These are phyloP conservation scores for Polydrusus cervinus DNA, from an alignment of 2,888 invertebrate species.

Conservation along the genomic window DNA sequence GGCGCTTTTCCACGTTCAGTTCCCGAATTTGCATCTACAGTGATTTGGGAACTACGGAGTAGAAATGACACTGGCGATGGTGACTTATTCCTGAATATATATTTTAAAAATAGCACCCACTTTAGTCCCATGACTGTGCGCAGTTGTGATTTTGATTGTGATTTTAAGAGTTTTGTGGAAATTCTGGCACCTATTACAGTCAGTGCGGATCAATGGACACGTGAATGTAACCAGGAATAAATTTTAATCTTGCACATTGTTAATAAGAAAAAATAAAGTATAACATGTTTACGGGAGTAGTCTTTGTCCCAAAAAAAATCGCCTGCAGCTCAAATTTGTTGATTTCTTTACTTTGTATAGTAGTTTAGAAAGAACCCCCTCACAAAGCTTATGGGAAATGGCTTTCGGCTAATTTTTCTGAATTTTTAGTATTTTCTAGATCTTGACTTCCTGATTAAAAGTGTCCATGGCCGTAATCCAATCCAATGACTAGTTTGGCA, in stretches of 20 bases:
- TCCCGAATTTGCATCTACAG: background rate
- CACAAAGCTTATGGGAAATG: too few relatives aligned
- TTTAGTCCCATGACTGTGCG: background rate
- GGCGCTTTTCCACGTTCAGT: background rate
- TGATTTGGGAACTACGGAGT: background rate
- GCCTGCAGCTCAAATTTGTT: too few relatives aligned
- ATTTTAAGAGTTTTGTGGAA: background rate
- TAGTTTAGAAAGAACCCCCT: too few relatives aligned
- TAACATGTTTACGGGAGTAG: too few relatives aligned
- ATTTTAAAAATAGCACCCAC: background rate
- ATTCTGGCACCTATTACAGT: conserved; percentile 24
- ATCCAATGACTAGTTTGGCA: too few relatives aligned
- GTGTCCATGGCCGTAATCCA: too few relatives aligned
- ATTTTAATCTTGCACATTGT: background rate
- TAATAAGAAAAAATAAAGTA: too few relatives aligned
- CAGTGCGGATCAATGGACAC: background rate
- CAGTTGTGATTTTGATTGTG: conserved; percentile 35
- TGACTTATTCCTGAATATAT: background rate
- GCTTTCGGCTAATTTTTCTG: too few relatives aligned
- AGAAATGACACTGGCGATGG: background rate
- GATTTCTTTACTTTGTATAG: too few relatives aligned
- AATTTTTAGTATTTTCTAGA: too few relatives aligned
- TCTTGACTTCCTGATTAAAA: too few relatives aligned
- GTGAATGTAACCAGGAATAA: background rate
- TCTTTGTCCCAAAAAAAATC: too few relatives aligned